These are phyloP conservation scores for Cantharis rufa DNA, from an alignment of 2,888 invertebrate species.

Conservation along the genomic window DNA sequence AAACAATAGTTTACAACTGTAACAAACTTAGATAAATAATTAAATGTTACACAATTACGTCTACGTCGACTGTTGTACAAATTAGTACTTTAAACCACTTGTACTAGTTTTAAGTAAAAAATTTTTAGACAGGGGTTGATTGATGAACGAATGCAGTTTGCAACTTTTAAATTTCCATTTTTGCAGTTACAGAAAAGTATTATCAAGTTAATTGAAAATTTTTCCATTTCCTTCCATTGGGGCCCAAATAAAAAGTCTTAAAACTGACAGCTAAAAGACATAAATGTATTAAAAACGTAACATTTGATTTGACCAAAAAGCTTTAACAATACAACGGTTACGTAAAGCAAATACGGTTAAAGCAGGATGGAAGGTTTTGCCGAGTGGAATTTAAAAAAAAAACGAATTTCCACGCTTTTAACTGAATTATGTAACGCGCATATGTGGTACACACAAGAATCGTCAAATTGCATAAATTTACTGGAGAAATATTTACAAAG, in stretches of 20 bases:
- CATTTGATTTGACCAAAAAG: neutral
- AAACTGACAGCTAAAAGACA: neutral
- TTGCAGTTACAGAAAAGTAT: neutral
- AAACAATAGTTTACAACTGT: conserved; percentile 5
- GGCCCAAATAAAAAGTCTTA: neutral
- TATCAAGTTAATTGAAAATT: neutral
- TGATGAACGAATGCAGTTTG: neutral
- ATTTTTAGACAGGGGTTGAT: neutral
- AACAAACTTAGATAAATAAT: neutral
- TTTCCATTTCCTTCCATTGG: neutral
- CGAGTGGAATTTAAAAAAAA: neutral
- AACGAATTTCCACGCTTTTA: neutral
- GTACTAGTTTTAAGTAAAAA: neutral
- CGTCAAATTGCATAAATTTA: neutral
- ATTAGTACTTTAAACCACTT: neutral
- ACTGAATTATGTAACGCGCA: neutral
- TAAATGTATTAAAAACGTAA: neutral
- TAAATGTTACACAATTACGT: neutral
- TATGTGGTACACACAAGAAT: neutral
- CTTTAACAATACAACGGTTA: neutral
- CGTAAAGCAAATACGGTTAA: neutral
- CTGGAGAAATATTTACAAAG: conserved; percentile 2
- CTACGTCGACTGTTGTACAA: neutral
- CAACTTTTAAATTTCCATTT: neutral
- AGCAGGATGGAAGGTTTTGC: neutral